These are phyloP conservation scores for Neuroterus valhalla DNA, from an alignment of 1,140 invertebrate genomes.

Conservation along the genomic window DNA sequence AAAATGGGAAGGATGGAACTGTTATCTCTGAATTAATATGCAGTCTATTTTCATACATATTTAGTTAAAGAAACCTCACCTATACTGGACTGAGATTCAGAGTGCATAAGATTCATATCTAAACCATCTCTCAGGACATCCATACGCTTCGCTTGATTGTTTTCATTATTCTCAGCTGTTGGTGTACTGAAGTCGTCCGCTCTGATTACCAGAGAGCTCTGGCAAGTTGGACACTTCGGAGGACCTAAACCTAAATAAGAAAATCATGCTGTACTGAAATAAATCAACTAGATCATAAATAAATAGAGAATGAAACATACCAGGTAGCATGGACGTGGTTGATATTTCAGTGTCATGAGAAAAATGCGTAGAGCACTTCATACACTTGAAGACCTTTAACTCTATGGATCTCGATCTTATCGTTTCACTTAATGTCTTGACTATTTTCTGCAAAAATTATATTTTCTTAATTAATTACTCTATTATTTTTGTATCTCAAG, in stretches of 20 bases:
- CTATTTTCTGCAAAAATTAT: constrained; percentile 73
- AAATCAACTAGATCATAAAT: constrained; percentile 9
- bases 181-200: constrained; percentile 62
- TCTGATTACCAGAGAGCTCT: constrained; percentile 77
- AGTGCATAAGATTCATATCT: constrained; percentile 57
- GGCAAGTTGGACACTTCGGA: constrained; percentile 77
- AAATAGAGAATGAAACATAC: no score
- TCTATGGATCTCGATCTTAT: constrained; percentile 74
- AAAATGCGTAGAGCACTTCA: constrained; percentile 79
- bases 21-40: background rate
- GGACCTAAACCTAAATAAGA: constrained; percentile 59
- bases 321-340: constrained; percentile 51
- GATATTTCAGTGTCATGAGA: constrained; percentile 72
- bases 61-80: constrained; percentile 53
- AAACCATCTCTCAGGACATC: background rate
- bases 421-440: constrained; percentile 72
- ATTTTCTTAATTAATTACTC: constrained; percentile 11
- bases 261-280: constrained; percentile 12
- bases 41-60: background rate
- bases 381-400: constrained; percentile 77
- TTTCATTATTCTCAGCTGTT: constrained; percentile 45
- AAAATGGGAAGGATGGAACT: no score
- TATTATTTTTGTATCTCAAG: background rate
- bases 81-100: constrained; percentile 70
- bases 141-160: background rate